Evolutionary conservation across 2,888 invertebrate species (phyloP), one percentile per base, ranked within the genome.

Genomic region (Cylloceria caligata): DNA sequence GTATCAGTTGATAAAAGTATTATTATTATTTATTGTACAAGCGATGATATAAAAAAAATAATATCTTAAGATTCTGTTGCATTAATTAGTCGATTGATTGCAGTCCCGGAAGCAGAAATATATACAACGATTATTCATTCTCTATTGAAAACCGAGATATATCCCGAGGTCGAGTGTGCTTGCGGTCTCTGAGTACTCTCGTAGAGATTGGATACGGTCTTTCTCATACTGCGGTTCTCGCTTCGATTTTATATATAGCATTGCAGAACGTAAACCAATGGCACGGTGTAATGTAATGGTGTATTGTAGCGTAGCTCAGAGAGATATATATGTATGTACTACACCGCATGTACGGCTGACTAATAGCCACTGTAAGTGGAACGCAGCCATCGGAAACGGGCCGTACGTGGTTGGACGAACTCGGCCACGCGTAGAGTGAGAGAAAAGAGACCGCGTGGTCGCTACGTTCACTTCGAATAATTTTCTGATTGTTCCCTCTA

Each of bases 321-420:
- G n/a, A n/a, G n/a, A n/a, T n/a, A n/a, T n/a, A n/a, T n/a, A n/a
- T 34, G 55, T 71, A 45, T 47, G 64, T 73, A 73, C 60, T 21
- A 24, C 45, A 30, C 49, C 57, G 69, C 57, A 69, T 74, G 69
- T 57, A 47, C 34, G 60, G 65, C 79, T 71, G 79, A 81, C 78
- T 74, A 79, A 78, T 81, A 74, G 81, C 64, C 36, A 57, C 69
- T 45, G 73, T 79, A 81, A 81, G 81, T 81, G 81, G 81, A 81
- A 81, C 81, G 69, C 79, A 81, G 74, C 69, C 69, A 79, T 74
- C 79, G 74, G 81, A 81, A 79, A 81, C 74, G 69, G 78, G 74
- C 74, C 81, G 81, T 79, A 81, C 81, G 81, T 81, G 81, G 74
- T 81, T 74, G 74, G 69, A 74, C 78, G 74, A 81, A 79, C 81